Conservation (phyloP, 2,797 vertebrate species). For the Halcyon chelicuti region DNA sequence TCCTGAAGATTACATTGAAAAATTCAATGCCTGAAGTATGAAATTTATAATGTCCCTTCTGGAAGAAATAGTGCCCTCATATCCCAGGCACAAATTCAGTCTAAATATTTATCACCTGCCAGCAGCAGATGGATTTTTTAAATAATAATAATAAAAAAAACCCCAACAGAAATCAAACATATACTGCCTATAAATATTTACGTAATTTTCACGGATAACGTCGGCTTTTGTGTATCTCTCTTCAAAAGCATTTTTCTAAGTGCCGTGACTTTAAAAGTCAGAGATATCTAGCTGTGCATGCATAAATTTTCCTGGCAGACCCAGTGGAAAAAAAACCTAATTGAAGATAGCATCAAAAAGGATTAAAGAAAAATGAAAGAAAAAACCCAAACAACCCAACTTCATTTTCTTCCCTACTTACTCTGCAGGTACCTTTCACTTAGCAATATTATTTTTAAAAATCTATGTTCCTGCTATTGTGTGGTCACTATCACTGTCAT, state of each 20-base stretch:
- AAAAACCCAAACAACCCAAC: background rate
- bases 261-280: constrained; percentile 38
- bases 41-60: background rate
- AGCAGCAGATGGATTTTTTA: constrained; percentile 33
- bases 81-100: constrained; percentile 16
- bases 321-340: background rate
- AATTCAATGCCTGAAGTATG: background rate
- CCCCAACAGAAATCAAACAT: constrained; percentile 5
- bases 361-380: background rate
- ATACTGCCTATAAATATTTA: constrained; percentile 61
- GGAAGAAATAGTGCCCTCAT: background rate
- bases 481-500: background rate
- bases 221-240: constrained; percentile 27
- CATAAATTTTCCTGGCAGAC: constrained; percentile 60
- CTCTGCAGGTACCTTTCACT: background rate
- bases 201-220: background rate
- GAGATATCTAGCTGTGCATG: constrained; percentile 38
- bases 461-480: background rate
- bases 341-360: constrained; percentile 37
- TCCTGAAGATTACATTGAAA: background rate
- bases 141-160: background rate
- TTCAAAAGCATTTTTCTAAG: constrained; percentile 54
- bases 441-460: background rate
- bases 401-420: background rate
- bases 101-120: constrained; percentile 55